Evolutionary conservation across 2,888 invertebrate genomes (phyloP).

Genomic region (Hypena proboscidalis): DNA sequence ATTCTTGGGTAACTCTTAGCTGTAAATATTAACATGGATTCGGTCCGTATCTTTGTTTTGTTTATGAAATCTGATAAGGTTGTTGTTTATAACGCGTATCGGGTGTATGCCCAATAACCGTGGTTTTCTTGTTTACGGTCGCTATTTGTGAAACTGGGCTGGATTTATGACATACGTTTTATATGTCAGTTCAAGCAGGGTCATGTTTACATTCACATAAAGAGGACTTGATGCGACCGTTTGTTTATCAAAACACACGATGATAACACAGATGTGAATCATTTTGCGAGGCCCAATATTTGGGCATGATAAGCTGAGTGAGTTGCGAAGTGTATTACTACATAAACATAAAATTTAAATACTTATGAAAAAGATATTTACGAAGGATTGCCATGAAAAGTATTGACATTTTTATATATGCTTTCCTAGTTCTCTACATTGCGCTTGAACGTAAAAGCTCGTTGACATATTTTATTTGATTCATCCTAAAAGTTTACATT

Average conservation of each 20-base stretch:
- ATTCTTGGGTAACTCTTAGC: not conserved
- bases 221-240: too few relatives aligned
- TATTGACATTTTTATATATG: too few relatives aligned
- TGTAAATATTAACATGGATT: conserved; percentile 5
- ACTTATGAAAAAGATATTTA: too few relatives aligned
- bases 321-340: too few relatives aligned
- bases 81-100: conserved; percentile 23
- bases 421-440: too few relatives aligned
- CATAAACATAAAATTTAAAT: too few relatives aligned
- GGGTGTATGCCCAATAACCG: conserved; percentile 21
- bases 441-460: too few relatives aligned
- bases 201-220: not conserved
- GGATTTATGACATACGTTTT: conserved; percentile 20
- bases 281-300: not conserved
- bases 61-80: conserved; percentile 24
- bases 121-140: conserved; percentile 23
- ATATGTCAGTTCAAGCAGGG: not conserved
- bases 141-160: conserved; percentile 27
- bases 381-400: too few relatives aligned
- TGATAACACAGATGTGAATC: too few relatives aligned
- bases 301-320: not conserved
- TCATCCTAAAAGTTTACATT: too few relatives aligned
- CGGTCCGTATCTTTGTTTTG: conserved; percentile 6
- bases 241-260: too few relatives aligned
- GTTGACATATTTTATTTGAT: too few relatives aligned